phyloP scores from a whole-genome alignment of 2,888 invertebrate species.

The Epinotia nisella region DNA sequence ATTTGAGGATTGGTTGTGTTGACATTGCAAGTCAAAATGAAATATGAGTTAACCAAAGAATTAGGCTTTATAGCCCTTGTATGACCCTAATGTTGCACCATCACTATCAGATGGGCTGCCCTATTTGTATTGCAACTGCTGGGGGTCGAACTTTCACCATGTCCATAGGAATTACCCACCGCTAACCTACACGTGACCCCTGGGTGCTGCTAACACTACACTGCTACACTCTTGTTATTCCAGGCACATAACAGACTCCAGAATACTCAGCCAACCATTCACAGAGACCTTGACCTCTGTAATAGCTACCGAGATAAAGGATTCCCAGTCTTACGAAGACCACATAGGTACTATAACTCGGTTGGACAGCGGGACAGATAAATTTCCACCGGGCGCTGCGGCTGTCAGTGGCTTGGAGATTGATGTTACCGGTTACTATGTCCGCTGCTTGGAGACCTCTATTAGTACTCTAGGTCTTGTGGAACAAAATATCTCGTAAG shows the following conservation, averaged over 20 bases:
- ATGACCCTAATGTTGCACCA: not conserved
- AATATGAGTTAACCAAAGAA: too few relatives aligned
- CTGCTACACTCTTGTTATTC: slow-evolving; percentile 46
- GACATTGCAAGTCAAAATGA: too few relatives aligned
- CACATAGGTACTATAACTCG: slow-evolving; percentile 59
- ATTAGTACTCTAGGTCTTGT: slow-evolving; percentile 53
- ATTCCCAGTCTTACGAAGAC: slow-evolving; percentile 47
- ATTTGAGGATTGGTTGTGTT: too few relatives aligned
- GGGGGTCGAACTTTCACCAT: too few relatives aligned
- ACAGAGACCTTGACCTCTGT: slow-evolving; percentile 54
- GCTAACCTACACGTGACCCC: too few relatives aligned
- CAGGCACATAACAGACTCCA: slow-evolving; percentile 67
- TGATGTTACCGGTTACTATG: slow-evolving; percentile 57
- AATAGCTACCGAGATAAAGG: slow-evolving; percentile 50
- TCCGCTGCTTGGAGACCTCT: slow-evolving; percentile 57
- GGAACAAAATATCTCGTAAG: not conserved
- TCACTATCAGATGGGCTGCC: not conserved
- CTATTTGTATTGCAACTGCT: too few relatives aligned
- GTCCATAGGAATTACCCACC: too few relatives aligned
- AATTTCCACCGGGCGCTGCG: slow-evolving; percentile 64
- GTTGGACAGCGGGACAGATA: slow-evolving; percentile 67
- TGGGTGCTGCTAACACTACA: too few relatives aligned
- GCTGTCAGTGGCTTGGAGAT: slow-evolving; percentile 60
- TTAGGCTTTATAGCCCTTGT: not conserved
- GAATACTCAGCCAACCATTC: slow-evolving; percentile 59